Evolutionary conservation across 2,888 invertebrate species (phyloP).

Genomic region (Choristoneura rosaceana): DNA sequence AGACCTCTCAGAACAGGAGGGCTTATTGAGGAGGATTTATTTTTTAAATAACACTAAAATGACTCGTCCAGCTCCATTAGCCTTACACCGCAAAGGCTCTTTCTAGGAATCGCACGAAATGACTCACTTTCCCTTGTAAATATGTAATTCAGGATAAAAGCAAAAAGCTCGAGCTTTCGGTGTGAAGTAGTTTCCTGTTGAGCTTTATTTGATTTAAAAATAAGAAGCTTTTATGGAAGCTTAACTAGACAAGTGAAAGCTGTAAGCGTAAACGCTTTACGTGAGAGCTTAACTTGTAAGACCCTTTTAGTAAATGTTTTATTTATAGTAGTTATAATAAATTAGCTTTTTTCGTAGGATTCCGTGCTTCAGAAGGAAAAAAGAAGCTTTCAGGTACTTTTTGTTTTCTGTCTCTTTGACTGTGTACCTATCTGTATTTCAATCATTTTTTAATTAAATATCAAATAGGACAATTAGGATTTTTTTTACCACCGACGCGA

Average conservation of each 20-base stretch:
- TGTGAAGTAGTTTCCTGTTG: slow-evolving; percentile 9
- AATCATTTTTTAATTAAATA: no score
- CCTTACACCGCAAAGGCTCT: neutral
- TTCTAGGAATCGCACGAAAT: neutral
- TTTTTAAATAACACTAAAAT: neutral
- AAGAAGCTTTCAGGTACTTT: no score
- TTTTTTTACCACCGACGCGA: no score
- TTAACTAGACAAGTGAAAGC: slow-evolving; percentile 12
- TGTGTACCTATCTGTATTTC: no score
- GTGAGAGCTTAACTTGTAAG: slow-evolving; percentile 25
- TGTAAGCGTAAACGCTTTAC: slow-evolving; percentile 22
- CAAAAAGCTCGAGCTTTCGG: slow-evolving; percentile 5
- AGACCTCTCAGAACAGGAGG: no score
- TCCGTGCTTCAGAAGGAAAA: no score
- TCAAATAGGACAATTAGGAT: no score
- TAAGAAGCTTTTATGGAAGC: slow-evolving; percentile 4
- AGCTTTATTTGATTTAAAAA: slow-evolving; percentile 16
- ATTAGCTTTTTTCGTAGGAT: neutral
- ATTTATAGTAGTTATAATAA: neutral
- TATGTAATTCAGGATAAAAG: slow-evolving; percentile 13
- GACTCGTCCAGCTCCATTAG: neutral
- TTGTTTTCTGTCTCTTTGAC: no score
- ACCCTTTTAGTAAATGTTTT: slow-evolving; percentile 11
- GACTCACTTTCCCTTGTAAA: slow-evolving; percentile 5
- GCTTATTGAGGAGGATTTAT: no score